Conservation (phyloP, 2,888 invertebrate genomes). For the Saturnia pavonia region DNA sequence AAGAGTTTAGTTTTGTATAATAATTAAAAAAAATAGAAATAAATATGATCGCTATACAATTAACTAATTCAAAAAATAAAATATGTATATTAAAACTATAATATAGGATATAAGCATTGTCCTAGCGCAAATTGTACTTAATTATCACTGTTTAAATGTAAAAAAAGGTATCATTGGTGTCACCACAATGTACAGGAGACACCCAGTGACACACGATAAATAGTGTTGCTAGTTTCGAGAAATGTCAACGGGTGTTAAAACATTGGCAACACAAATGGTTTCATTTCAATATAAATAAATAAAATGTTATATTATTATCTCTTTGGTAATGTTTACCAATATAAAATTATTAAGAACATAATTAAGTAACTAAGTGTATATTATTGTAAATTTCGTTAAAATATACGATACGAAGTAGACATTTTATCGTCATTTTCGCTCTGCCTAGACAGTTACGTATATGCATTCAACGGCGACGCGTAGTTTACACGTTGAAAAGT, state of each 20-base stretch:
- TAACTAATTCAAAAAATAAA: not conserved
- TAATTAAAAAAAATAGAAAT: not conserved
- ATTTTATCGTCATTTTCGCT: not conserved
- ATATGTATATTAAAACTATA: conserved; percentile 8
- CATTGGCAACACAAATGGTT: not conserved
- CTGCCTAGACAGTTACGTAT: not conserved
- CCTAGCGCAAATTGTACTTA: conserved; percentile 28
- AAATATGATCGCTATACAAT: conserved; percentile 1
- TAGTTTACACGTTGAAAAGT: too few species aligned
- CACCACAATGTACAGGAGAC: not conserved
- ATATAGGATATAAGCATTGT: not conserved
- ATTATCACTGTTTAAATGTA: conserved; percentile 26
- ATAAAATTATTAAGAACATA: conserved; percentile 5
- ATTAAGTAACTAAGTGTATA: conserved; percentile 4
- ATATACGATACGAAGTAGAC: not conserved
- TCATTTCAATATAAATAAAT: not conserved
- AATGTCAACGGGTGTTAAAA: not conserved
- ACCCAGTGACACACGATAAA: not conserved
- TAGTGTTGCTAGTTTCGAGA: not conserved
- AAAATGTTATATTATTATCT: conserved; percentile 1
- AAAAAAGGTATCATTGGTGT: not conserved
- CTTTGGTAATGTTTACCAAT: conserved; percentile 10
- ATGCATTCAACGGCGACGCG: not conserved
- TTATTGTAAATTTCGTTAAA: not conserved
- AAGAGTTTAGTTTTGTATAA: conserved; percentile 13